A percentile compares a stretch with the other conserved stretches of the same genome.
Conservation (phyloP, 2,113 vertebrate species). For the Pachyramphus minor region DNA sequence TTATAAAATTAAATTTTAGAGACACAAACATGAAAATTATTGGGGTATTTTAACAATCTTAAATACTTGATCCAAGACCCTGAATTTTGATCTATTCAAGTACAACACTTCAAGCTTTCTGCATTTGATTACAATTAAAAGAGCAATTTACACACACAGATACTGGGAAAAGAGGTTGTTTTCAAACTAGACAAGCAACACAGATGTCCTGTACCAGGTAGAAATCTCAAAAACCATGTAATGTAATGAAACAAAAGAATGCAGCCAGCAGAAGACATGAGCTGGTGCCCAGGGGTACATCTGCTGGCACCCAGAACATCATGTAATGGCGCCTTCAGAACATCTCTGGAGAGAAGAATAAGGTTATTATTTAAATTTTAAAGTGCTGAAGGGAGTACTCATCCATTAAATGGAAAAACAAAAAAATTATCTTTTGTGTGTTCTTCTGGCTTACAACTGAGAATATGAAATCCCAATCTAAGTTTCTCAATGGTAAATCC, state of each 20-base stretch:
- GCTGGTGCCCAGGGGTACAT: neutral
- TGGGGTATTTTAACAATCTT: neutral
- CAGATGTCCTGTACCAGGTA: neutral
- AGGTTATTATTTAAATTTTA: neutral
- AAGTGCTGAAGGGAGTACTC: neutral
- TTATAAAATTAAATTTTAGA: constrained; percentile 31
- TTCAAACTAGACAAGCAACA: neutral
- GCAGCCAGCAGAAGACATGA: neutral
- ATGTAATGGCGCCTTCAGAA: neutral
- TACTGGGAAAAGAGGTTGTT: neutral
- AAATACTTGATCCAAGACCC: neutral
- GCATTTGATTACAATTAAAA: constrained; percentile 8
- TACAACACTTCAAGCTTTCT: neutral
- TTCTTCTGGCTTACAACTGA: neutral
- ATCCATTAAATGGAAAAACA: neutral
- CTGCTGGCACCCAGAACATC: neutral
- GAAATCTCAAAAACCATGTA: neutral
- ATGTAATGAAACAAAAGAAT: neutral
- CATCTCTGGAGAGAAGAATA: neutral
- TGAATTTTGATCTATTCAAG: neutral
- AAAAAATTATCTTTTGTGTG: neutral
- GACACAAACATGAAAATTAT: neutral
- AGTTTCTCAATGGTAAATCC: neutral
- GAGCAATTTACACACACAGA: neutral
- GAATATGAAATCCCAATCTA: neutral